Evolutionary conservation across 2,113 vertebrate species (phyloP).

Genomic region (Austrofundulus limnaeus): DNA sequence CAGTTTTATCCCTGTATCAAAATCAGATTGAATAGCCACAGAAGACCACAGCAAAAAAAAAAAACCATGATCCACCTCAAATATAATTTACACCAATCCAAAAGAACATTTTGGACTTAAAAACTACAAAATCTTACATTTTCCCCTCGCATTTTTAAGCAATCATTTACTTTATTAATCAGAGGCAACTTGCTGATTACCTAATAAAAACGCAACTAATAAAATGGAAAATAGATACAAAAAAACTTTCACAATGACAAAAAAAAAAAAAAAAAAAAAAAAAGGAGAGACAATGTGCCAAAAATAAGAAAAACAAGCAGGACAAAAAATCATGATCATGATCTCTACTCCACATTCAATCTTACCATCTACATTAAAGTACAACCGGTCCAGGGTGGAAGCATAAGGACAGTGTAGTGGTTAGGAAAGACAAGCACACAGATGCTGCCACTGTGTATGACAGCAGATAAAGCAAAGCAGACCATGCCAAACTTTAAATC

Average conservation of each 20-base stretch:
- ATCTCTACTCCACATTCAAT: background rate
- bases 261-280: background rate
- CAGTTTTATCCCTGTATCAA: too few species aligned
- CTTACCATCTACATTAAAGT: slow-evolving; percentile 73
- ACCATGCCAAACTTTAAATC: slow-evolving; percentile 13
- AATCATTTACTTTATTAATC: too few species aligned
- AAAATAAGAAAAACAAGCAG: background rate
- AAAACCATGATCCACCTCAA: too few species aligned
- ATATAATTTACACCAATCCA: too few species aligned
- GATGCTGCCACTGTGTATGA: slow-evolving; percentile 17
- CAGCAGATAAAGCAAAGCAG: slow-evolving; percentile 25
- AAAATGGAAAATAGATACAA: background rate
- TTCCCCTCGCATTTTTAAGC: too few species aligned
- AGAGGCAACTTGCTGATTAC: too few species aligned
- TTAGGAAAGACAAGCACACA: slow-evolving; percentile 48
- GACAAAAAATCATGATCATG: background rate
- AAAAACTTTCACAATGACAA: background rate
- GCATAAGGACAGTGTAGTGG: slow-evolving; percentile 60
- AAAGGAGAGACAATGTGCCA: too few species aligned
- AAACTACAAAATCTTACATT: too few species aligned
- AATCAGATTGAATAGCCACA: too few species aligned
- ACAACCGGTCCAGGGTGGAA: slow-evolving; percentile 41
- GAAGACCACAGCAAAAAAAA: too few species aligned
- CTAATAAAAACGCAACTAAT: background rate
- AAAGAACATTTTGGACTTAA: too few species aligned